Evolutionary conservation across 1,140 invertebrate genomes (phyloP).

Genomic region (Drosophila kepulauana): DNA sequence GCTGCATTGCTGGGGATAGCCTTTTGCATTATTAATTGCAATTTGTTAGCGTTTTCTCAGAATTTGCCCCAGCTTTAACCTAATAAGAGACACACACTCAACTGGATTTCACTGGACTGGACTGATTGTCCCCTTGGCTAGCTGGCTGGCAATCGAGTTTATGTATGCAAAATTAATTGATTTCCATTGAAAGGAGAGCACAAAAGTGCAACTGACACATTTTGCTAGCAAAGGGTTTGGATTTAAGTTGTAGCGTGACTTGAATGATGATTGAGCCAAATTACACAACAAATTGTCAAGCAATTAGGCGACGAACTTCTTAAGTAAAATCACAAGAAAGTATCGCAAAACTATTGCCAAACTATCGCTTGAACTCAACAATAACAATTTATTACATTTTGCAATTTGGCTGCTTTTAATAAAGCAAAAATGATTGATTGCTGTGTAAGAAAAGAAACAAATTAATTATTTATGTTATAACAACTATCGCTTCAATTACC

Average conservation of each 20-base stretch:
- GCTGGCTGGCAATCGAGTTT: conserved; percentile 39
- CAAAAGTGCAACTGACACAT: conserved; percentile 64
- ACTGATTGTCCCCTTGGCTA: conserved; percentile 19
- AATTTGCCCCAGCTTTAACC: conserved; percentile 49
- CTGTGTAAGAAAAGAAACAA: conserved; percentile 9
- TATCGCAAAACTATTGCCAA: background rate
- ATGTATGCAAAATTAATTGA: conserved; percentile 81
- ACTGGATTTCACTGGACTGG: background rate
- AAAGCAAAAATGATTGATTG: conserved; percentile 64
- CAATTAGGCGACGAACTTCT: conserved; percentile 23
- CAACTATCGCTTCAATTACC: conserved; percentile 19
- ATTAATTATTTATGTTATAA: background rate
- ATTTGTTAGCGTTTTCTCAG: conserved; percentile 75
- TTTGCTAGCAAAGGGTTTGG: conserved; percentile 19
- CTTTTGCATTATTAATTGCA: conserved; percentile 78
- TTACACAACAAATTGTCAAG: conserved; percentile 58
- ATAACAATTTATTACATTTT: conserved; percentile 15
- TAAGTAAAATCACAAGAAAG: background rate
- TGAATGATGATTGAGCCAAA: conserved; percentile 49
- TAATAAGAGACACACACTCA: conserved; percentile 49
- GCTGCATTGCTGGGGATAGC: conserved; percentile 28
- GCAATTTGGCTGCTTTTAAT: conserved; percentile 28
- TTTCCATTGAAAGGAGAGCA: conserved; percentile 67
- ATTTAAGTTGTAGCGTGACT: conserved; percentile 31
- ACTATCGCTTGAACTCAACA: background rate